Percentiles rank a stretch among this genome's conserved stretches.
These are phyloP conservation scores for Thinocorus orbignyianus DNA, from an alignment of 2,113 vertebrate genomes.

Conservation along the genomic window DNA sequence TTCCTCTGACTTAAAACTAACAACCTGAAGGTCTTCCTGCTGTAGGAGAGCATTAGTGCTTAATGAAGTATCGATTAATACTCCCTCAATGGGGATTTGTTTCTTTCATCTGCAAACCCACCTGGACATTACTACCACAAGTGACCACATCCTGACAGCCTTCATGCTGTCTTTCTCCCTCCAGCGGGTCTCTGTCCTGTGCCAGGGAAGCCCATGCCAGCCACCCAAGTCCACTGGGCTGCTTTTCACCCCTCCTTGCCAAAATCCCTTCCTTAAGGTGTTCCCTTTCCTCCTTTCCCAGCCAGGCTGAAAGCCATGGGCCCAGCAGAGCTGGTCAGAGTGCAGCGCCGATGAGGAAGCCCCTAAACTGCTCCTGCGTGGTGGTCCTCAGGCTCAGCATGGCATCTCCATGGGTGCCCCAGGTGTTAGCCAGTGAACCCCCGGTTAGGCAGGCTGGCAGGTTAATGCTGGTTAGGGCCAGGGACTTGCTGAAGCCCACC, in stretches of 20 bases:
- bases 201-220: fast-evolving
- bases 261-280: neutral
- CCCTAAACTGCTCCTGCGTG: neutral
- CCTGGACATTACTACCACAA: fast-evolving
- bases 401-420: neutral
- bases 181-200: fast-evolving
- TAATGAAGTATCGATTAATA: neutral
- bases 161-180: fast-evolving
- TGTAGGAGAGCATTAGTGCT: neutral
- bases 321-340: neutral
- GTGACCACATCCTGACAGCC: too few relatives aligned
- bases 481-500: neutral
- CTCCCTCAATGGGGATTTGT: neutral
- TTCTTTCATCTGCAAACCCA: neutral
- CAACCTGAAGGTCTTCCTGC: neutral
- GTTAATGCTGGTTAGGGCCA: neutral
- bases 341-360: neutral
- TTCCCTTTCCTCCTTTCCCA: neutral
- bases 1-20: neutral
- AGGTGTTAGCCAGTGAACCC: neutral
- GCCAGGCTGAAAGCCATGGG: neutral
- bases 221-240: fast-evolving
- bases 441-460: neutral
- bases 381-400: neutral
- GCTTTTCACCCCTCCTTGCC: neutral